Evolutionary conservation across 2,797 vertebrate species (phyloP).

Genomic region (Adelosebastes latens): DNA sequence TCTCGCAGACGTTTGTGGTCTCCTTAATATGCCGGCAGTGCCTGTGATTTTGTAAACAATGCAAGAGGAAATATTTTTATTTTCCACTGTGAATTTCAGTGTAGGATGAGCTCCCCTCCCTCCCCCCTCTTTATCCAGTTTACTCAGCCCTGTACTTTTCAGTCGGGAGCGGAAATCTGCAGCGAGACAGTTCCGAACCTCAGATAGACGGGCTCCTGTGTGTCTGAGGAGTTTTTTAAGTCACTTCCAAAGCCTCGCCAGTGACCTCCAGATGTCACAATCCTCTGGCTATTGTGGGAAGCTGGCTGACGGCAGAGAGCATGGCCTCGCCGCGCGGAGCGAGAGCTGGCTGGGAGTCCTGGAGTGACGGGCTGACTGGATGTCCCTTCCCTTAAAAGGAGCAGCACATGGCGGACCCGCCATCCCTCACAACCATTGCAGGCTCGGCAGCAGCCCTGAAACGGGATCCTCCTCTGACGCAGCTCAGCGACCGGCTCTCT

Average conservation of each 20-base stretch:
- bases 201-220: neutral
- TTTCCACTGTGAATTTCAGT: slow-evolving; percentile 60
- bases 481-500: slow-evolving; percentile 39
- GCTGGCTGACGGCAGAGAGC: slow-evolving; percentile 13
- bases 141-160: slow-evolving; percentile 16
- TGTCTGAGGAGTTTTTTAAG: slow-evolving; percentile 34
- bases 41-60: slow-evolving; percentile 50
- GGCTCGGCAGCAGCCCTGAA: slow-evolving; percentile 68
- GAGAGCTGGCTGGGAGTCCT: slow-evolving; percentile 26
- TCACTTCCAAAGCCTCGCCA: slow-evolving; percentile 5
- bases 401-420: slow-evolving; percentile 61
- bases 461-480: slow-evolving; percentile 70
- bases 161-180: neutral
- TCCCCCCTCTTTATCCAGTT: neutral
- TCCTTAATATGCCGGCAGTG: slow-evolving; percentile 36
- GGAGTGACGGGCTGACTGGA: slow-evolving; percentile 8
- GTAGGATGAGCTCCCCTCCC: neutral
- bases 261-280: slow-evolving; percentile 34
- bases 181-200: neutral
- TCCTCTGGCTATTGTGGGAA: slow-evolving; percentile 16
- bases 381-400: slow-evolving; percentile 81
- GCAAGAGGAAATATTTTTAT: slow-evolving; percentile 42
- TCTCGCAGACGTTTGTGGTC: slow-evolving; percentile 9
- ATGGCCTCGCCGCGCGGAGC: slow-evolving; percentile 5
- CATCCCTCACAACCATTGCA: slow-evolving; percentile 55